These are phyloP conservation scores for Rhogogaster chlorosoma DNA, from an alignment of 2,888 invertebrate genomes.

Conservation along the genomic window DNA sequence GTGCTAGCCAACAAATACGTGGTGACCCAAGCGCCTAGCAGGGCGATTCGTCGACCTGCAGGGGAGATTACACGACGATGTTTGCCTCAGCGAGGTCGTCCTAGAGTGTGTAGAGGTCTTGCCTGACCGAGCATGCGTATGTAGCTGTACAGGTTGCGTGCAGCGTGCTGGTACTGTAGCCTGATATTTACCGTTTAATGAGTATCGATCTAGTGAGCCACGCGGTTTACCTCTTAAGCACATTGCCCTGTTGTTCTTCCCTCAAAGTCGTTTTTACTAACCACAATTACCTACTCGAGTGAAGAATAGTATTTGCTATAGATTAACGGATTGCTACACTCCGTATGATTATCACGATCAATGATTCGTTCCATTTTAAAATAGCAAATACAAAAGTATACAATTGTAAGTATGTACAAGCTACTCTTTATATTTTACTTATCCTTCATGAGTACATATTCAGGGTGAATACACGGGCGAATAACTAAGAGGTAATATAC, in stretches of 20 bases:
- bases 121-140: slow-evolving; percentile 15
- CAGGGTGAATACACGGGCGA: neutral
- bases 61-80: slow-evolving; percentile 32
- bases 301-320: neutral
- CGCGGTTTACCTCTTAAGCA: slow-evolving; percentile 7
- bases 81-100: slow-evolving; percentile 28
- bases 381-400: neutral
- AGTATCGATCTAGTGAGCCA: neutral
- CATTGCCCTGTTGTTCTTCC: slow-evolving; percentile 7
- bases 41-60: slow-evolving; percentile 5
- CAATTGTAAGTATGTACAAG: neutral
- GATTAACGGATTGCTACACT: neutral
- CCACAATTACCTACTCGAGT: neutral
- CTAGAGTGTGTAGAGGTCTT: neutral
- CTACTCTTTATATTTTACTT: neutral
- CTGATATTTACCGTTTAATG: slow-evolving; percentile 36
- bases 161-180: slow-evolving; percentile 25
- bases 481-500: too few relatives aligned
- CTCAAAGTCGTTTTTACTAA: neutral
- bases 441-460: neutral
- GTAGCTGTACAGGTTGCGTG: neutral
- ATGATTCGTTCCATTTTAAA: neutral
- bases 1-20: slow-evolving; percentile 18
- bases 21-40: neutral
- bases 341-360: neutral